Evolutionary conservation across 2,888 invertebrate genomes (phyloP), one percentile per base, ranked within the genome.

Genomic region (Agrochola lychnidis): DNA sequence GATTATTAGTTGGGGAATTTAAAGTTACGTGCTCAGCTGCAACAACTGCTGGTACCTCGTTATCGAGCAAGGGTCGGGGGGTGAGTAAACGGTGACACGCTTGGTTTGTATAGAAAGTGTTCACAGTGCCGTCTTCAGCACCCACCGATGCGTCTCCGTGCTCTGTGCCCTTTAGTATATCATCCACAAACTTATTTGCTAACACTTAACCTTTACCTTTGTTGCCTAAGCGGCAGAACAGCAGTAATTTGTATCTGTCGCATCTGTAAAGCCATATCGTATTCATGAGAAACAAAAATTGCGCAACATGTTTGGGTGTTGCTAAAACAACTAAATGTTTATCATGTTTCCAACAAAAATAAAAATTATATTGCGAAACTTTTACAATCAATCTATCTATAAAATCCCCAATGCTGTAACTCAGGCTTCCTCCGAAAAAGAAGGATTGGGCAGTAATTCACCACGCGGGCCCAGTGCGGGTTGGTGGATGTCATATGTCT

Each of bases 181-280:
- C 68, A 62, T 51, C 42, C 12, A 36, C 56, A 0, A 51, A 12
- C 10, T 48, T 69, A 64, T 84, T 84, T 57, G 51, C 48, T 57
- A 61, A 83, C 19, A 36, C 12, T 1, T 56, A 62, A 78, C 78
- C 53, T 69, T 64, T 30, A n/a, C 30, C 10, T 56, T 61, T 57
- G 14, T 73, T 56, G 4, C 66, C 0, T 16, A 70, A 68, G 25
- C 7, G n/a, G 36, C 42, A 36, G 51, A 81, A 42, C 9, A 12
- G 12, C 48, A 56, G 40, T 0, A n/a, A 77, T 81, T 81, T 73
- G 56, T 81, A 56, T 56, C 19, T 25, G 56, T 73, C 77, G 45
- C 56, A 48, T 74, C 0, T 51, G 4, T 66, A 19, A 16, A 63
- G 14, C 22, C 7, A 5, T 56, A 12, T 19, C 4, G 30, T 59